Conservation (phyloP, 2,797 vertebrate species). For the Scyliorhinus canicula region DNA sequence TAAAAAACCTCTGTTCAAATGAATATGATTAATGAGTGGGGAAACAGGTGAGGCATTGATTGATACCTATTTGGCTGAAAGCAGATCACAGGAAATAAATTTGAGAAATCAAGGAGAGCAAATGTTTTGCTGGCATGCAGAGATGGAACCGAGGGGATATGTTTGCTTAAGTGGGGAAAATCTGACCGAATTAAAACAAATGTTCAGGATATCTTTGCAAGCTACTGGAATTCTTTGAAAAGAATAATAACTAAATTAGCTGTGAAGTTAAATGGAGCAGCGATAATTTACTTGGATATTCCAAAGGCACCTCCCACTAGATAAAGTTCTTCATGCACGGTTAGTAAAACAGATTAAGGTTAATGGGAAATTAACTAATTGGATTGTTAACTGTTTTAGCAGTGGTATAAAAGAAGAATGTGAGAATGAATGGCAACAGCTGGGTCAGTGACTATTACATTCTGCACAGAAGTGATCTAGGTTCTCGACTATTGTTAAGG, state of each 20-base stretch:
- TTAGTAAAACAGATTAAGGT: background rate
- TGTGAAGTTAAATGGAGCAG: background rate
- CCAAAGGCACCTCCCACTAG: background rate
- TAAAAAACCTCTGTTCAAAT: slow-evolving; percentile 2
- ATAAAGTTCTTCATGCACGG: background rate
- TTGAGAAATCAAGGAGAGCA: background rate
- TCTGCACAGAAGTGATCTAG: background rate
- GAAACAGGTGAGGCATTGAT: slow-evolving; percentile 15
- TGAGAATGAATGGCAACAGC: background rate
- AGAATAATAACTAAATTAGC: background rate
- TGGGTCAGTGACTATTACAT: background rate
- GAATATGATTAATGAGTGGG: background rate
- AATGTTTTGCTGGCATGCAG: background rate
- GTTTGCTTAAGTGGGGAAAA: background rate
- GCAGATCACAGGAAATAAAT: background rate
- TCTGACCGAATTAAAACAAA: background rate
- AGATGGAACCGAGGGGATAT: background rate
- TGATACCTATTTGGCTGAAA: background rate
- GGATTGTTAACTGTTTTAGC: background rate
- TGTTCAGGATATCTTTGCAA: background rate
- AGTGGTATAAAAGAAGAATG: background rate
- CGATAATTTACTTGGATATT: background rate
- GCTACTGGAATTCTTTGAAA: background rate
- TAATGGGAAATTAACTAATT: background rate
- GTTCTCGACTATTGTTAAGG: background rate